Evolutionary conservation across 1,140 invertebrate genomes (phyloP).

Genomic region (Hypothenemus hampei): DNA sequence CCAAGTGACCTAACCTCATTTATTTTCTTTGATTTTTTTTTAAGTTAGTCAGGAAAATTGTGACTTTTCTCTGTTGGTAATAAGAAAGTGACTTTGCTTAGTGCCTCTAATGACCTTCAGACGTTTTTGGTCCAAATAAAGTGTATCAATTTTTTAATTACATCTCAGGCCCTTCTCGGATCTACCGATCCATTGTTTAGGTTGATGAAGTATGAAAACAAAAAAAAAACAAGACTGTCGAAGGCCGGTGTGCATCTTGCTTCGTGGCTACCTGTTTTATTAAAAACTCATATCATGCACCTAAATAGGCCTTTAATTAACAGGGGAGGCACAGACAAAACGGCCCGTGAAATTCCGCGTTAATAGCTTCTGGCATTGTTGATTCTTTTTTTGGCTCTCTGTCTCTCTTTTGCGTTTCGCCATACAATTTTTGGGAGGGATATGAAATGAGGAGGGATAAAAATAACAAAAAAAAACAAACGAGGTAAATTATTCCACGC

Average conservation of each 20-base stretch:
- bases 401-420: background rate
- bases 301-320: constrained; percentile 21
- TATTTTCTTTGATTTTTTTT: no score
- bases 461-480: background rate
- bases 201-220: no score
- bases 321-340: constrained; percentile 24
- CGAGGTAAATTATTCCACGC: background rate
- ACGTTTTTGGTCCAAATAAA: no score
- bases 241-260: background rate
- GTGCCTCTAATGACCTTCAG: no score
- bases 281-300: constrained; percentile 25
- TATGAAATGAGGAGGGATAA: background rate
- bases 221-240: background rate
- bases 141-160: no score
- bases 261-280: constrained; percentile 21
- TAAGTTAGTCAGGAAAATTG: no score
- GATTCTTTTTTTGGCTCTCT: background rate
- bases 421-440: background rate
- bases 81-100: no score
- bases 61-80: background rate
- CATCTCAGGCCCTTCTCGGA: no score
- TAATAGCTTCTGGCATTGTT: constrained; percentile 18
- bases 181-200: no score
- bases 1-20: background rate
- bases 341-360: constrained; percentile 16